Evolutionary conservation across 2,113 vertebrate species (phyloP).

Genomic region (Poecilia latipinna): DNA sequence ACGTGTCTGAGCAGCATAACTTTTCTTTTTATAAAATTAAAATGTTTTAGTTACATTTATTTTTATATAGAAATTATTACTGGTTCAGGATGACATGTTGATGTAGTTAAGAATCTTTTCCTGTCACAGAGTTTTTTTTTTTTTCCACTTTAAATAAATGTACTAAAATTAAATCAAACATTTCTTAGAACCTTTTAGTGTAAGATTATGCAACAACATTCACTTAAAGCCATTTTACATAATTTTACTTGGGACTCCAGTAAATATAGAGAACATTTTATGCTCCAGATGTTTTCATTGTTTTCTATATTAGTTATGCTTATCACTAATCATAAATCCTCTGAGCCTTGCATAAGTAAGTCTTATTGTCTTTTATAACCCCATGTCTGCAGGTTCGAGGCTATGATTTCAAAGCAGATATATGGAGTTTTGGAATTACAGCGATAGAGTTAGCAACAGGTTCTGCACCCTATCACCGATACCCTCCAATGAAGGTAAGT

Average conservation of each 20-base stretch:
- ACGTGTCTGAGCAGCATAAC: too few relatives aligned
- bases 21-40: too few relatives aligned
- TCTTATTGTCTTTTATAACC: background rate
- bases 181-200: too few relatives aligned
- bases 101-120: too few relatives aligned
- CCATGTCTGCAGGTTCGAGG: constrained; percentile 88
- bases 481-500: constrained; percentile 98
- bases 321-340: background rate
- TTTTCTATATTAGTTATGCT: background rate
- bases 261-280: background rate
- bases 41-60: too few relatives aligned
- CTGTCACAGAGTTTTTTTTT: too few relatives aligned
- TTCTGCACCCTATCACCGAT: constrained; percentile 97
- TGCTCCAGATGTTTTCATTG: background rate
- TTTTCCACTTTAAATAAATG: too few relatives aligned
- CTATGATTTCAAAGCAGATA: constrained; percentile 99
- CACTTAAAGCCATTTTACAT: background rate
- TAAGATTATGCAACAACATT: too few relatives aligned
- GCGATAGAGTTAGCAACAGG: constrained; percentile 97
- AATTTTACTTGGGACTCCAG: background rate
- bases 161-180: too few relatives aligned
- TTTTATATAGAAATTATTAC: too few relatives aligned
- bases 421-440: constrained; percentile 99
- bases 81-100: too few relatives aligned
- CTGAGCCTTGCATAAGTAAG: background rate